Evolutionary conservation across 2,888 invertebrate genomes (phyloP).

Genomic region (Chloroclysta siterata): DNA sequence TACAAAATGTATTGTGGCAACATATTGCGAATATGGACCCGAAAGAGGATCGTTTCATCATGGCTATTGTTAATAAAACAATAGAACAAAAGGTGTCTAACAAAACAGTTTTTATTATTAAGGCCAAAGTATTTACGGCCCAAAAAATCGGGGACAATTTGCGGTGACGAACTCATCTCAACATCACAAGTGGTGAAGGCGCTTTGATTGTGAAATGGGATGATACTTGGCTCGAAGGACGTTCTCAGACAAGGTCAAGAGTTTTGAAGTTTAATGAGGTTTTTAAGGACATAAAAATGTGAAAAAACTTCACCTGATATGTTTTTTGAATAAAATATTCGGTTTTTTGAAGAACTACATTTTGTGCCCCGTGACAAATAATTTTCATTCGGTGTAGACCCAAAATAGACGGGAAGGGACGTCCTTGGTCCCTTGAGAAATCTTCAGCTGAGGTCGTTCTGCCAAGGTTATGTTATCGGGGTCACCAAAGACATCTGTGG

Average conservation of each 20-base stretch:
- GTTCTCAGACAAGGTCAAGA: slow-evolving; percentile 5
- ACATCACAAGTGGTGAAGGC: slow-evolving; percentile 20
- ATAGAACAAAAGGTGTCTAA: slow-evolving; percentile 37
- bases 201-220: slow-evolving; percentile 38
- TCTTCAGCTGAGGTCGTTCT: no score
- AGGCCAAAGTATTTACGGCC: slow-evolving; percentile 37
- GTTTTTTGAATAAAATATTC: not conserved
- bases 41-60: slow-evolving; percentile 33
- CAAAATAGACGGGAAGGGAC: no score
- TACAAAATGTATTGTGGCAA: slow-evolving; percentile 19
- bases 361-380: no score
- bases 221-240: slow-evolving; percentile 14
- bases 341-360: no score
- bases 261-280: slow-evolving; percentile 28
- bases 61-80: slow-evolving; percentile 42
- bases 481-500: no score
- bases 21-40: slow-evolving; percentile 25
- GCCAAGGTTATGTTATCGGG: no score
- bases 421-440: no score
- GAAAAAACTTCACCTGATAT: not conserved
- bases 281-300: slow-evolving; percentile 5
- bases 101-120: slow-evolving; percentile 37
- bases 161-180: slow-evolving; percentile 18
- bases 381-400: no score
- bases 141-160: slow-evolving; percentile 36